A percentile compares a stretch with the other conserved stretches of the same genome.
Evolutionary conservation across 1,140 invertebrate species (phyloP).

Genomic region (Drosophila carrolli): DNA sequence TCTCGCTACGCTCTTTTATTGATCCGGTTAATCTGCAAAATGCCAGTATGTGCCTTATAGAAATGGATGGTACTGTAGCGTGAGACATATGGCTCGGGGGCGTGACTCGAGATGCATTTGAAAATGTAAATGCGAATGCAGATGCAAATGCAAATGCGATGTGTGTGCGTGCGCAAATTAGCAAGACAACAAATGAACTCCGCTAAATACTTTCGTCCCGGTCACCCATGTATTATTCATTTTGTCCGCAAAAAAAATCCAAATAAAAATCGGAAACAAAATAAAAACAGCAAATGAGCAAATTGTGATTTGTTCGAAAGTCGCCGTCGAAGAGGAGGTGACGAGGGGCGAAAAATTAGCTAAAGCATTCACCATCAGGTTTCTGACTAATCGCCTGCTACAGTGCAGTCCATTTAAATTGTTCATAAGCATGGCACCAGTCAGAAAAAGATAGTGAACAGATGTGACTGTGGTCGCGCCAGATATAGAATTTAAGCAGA

Average conservation of each 20-base stretch:
- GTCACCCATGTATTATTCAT: slow-evolving; percentile 48
- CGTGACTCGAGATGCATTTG: slow-evolving; percentile 22
- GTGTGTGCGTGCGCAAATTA: slow-evolving; percentile 18
- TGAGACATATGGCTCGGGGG: slow-evolving; percentile 5
- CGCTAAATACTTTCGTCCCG: slow-evolving; percentile 16
- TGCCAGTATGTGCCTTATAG: slow-evolving; percentile 22
- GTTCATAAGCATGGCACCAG: background rate
- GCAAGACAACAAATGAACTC: slow-evolving; percentile 24
- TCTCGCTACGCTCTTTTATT: slow-evolving; percentile 4
- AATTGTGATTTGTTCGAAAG: slow-evolving; percentile 27
- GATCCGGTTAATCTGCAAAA: slow-evolving; percentile 17
- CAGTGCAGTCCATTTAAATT: slow-evolving; percentile 15
- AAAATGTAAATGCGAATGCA: slow-evolving; percentile 12
- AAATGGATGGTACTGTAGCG: background rate
- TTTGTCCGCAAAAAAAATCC: background rate
- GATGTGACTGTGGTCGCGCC: slow-evolving; percentile 6
- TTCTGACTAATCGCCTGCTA: slow-evolving; percentile 72
- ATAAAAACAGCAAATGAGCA: slow-evolving; percentile 19
- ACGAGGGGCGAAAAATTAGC: background rate
- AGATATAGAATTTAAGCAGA: background rate
- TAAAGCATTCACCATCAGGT: slow-evolving; percentile 61
- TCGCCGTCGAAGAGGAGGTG: background rate
- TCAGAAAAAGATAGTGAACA: background rate
- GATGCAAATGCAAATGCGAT: slow-evolving; percentile 1
- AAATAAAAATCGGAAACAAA: slow-evolving; percentile 13